Percentiles rank a stretch among this genome's conserved stretches.
Evolutionary conservation across 2,113 vertebrate genomes (phyloP).

Genomic region (Ammodytes dubius): DNA sequence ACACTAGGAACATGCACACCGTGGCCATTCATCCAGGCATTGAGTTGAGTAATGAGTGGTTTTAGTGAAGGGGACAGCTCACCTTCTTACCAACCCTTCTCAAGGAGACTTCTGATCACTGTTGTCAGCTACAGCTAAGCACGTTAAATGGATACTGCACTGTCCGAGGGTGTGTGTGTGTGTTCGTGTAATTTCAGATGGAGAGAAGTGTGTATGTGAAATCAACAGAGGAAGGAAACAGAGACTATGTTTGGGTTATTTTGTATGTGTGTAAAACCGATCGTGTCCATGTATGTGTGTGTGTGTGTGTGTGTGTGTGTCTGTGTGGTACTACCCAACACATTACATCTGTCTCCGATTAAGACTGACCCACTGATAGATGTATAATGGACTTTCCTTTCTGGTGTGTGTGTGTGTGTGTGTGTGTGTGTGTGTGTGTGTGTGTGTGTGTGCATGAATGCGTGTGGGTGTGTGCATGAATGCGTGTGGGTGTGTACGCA

Average conservation of each 20-base stretch:
- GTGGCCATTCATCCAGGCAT: slow-evolving; percentile 71
- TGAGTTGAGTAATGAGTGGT: slow-evolving; percentile 81
- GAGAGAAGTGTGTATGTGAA: slow-evolving; percentile 31
- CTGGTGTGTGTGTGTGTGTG: slow-evolving; percentile 38
- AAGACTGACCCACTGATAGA: slow-evolving; percentile 61
- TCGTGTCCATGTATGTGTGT: slow-evolving; percentile 18
- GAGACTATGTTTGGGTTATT: slow-evolving; percentile 24
- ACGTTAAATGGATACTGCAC: slow-evolving; percentile 71
- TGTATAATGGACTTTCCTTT: slow-evolving; percentile 64
- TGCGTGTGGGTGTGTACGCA: slow-evolving; percentile 24
- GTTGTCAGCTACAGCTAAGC: slow-evolving; percentile 80
- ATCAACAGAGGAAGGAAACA: slow-evolving; percentile 12
- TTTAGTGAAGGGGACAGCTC: slow-evolving; percentile 83
- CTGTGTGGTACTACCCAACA: slow-evolving; percentile 32
- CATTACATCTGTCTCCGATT: slow-evolving; percentile 70
- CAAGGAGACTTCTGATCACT: slow-evolving; percentile 84
- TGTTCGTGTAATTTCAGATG: slow-evolving; percentile 36
- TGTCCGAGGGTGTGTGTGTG: slow-evolving; percentile 39
- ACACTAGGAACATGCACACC: slow-evolving; percentile 48
- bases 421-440: slow-evolving; percentile 18
- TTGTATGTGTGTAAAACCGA: slow-evolving; percentile 23
- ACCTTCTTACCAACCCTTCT: slow-evolving; percentile 80
- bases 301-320: slow-evolving; percentile 13
- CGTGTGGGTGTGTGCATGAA: slow-evolving; percentile 27
- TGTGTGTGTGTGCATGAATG: slow-evolving; percentile 36